A percentile compares a stretch with the other conserved stretches of the same genome.
Conservation (phyloP, 2,888 invertebrate genomes). For the Cecidostiba fungosa region DNA sequence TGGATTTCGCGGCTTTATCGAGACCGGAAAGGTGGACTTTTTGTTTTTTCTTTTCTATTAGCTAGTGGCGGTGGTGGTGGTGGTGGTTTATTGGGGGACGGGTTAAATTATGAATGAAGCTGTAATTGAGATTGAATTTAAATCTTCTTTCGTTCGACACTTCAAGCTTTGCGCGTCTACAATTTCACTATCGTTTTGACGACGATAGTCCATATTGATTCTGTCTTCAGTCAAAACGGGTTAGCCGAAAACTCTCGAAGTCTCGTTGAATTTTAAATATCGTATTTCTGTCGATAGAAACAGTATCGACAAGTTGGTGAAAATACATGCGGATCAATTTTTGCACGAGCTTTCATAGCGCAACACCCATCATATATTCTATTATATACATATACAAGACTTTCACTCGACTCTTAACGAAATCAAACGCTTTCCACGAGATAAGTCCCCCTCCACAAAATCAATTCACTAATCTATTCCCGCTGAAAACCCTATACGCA, state of each 20-base stretch:
- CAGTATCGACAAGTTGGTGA: neutral
- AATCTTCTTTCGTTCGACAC: neutral
- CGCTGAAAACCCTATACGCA: neutral
- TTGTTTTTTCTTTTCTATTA: neutral
- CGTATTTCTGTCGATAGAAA: neutral
- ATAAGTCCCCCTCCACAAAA: neutral
- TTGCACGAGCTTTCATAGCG: no score
- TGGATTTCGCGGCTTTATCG: conserved; percentile 8
- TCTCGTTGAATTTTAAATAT: neutral
- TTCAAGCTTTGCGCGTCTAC: neutral
- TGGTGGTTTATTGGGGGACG: neutral
- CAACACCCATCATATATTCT: no score
- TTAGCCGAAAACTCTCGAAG: neutral
- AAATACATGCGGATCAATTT: no score
- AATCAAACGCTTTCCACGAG: neutral
- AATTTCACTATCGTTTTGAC: neutral
- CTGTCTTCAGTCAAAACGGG: neutral
- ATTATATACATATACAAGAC: neutral
- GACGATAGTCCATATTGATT: neutral
- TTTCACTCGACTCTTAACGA: neutral
- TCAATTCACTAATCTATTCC: neutral
- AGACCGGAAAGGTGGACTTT: neutral
- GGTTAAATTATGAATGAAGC: neutral
- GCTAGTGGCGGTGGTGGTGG: neutral
- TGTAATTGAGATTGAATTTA: neutral